Evolutionary conservation across 2,888 invertebrate species (phyloP).

Genomic region (Nymphalis c-album): DNA sequence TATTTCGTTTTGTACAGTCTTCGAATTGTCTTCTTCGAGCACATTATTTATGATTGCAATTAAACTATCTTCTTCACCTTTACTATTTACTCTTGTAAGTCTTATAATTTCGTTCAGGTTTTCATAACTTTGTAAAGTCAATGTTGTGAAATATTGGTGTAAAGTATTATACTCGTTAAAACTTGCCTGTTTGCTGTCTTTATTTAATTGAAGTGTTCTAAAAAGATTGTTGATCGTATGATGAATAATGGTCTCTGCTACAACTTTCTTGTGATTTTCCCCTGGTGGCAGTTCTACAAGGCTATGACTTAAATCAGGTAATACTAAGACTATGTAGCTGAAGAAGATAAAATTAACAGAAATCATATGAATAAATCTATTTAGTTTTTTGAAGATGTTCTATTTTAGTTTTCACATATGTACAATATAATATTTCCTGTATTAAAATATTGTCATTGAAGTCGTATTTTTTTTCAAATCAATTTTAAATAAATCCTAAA

Average conservation of each 20-base stretch:
- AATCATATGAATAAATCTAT: background rate
- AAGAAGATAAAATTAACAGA: background rate
- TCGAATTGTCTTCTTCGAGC: slow-evolving; percentile 46
- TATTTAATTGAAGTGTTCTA: slow-evolving; percentile 46
- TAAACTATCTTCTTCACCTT: slow-evolving; percentile 50
- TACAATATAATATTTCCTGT: background rate
- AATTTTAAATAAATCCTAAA: no score
- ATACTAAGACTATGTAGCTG: slow-evolving; percentile 11
- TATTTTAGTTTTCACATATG: slow-evolving; percentile 1
- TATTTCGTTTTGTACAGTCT: slow-evolving; percentile 36
- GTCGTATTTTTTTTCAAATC: background rate
- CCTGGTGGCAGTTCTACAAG: slow-evolving; percentile 46
- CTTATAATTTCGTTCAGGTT: slow-evolving; percentile 51
- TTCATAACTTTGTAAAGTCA: slow-evolving; percentile 52
- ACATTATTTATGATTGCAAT: slow-evolving; percentile 53
- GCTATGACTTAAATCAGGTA: slow-evolving; percentile 2
- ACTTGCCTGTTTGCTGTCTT: slow-evolving; percentile 42
- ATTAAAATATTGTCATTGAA: background rate
- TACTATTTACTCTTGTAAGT: slow-evolving; percentile 48
- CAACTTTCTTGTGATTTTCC: slow-evolving; percentile 45
- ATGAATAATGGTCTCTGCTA: slow-evolving; percentile 47
- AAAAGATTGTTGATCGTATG: slow-evolving; percentile 55
- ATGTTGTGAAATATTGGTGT: slow-evolving; percentile 55
- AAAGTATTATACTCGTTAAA: slow-evolving; percentile 51
- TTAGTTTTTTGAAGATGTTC: background rate